Percentiles rank a stretch among this genome's conserved stretches.
Evolutionary conservation across 92 coral and sea anemone genomes (phyloP).

Genomic region (Zoanthus solanderi): DNA sequence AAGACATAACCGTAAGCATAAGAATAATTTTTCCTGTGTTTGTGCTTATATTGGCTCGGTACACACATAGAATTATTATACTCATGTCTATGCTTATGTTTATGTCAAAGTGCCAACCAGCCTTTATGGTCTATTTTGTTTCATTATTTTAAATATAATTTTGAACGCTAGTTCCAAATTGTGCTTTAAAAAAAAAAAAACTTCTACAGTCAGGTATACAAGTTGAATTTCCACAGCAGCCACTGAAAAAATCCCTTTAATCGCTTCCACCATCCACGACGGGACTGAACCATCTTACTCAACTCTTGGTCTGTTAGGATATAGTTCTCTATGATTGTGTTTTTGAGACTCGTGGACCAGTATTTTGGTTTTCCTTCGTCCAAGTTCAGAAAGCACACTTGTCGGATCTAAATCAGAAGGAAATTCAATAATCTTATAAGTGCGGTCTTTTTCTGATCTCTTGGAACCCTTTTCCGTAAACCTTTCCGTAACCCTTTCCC

Average conservation of each 20-base stretch:
- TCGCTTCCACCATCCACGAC: conserved; percentile 61
- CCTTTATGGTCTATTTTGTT: too few relatives aligned
- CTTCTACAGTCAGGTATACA: conserved; percentile 29
- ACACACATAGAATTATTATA: too few relatives aligned
- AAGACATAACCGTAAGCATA: too few relatives aligned
- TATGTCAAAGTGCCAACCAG: too few relatives aligned
- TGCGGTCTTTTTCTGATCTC: not conserved
- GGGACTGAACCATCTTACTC: conserved; percentile 49
- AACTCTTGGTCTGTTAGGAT: conserved; percentile 62
- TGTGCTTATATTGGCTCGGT: too few relatives aligned
- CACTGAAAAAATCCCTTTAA: conserved; percentile 74
- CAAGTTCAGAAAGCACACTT: conserved; percentile 72
- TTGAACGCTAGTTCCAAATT: too few relatives aligned
- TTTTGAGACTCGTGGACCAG: conserved; percentile 67
- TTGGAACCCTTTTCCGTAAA: not conserved
- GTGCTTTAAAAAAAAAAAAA: too few relatives aligned
- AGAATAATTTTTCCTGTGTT: too few relatives aligned
- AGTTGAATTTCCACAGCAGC: conserved; percentile 66
- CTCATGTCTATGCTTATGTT: too few relatives aligned
- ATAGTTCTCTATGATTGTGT: conserved; percentile 72
- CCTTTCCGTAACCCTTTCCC: not conserved
- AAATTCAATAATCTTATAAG: not conserved
- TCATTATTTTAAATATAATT: too few relatives aligned
- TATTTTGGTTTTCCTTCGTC: conserved; percentile 80
- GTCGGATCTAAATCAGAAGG: conserved; percentile 56